Percentiles rank a stretch among this genome's conserved stretches.
Conservation (phyloP, 2,888 invertebrate species). For the Caenorhabditis macrosperma region DNA sequence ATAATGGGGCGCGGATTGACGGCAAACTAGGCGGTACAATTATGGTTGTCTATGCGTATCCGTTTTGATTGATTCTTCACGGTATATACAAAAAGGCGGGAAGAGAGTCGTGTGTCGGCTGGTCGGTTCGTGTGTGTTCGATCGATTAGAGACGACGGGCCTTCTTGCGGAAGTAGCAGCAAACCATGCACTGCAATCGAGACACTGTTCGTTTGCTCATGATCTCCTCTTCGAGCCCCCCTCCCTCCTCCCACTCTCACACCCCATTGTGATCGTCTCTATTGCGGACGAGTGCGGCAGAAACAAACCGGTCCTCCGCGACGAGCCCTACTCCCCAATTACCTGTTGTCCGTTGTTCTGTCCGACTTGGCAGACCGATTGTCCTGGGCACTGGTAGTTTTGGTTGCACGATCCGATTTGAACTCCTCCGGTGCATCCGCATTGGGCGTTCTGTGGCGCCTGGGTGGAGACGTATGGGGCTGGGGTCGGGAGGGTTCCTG, state of each 20-base stretch:
- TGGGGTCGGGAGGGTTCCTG: constrained; percentile 70
- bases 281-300: constrained; percentile 22
- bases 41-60: constrained; percentile 59
- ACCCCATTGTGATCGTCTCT: constrained; percentile 42
- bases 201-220: constrained; percentile 54
- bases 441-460: constrained; percentile 69
- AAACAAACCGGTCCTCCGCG: constrained; percentile 21
- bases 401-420: constrained; percentile 79
- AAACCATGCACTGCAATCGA: constrained; percentile 76
- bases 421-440: constrained; percentile 78
- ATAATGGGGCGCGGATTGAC: constrained; percentile 21
- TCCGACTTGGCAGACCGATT: constrained; percentile 79
- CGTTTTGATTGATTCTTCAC: constrained; percentile 54
- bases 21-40: constrained; percentile 61
- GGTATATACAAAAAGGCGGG: constrained; percentile 56
- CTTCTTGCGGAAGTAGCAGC: constrained; percentile 80
- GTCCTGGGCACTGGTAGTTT: constrained; percentile 79
- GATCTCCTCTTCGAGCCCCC: constrained; percentile 46
- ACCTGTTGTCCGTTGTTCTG: constrained; percentile 71
- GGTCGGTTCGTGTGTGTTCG: constrained; percentile 21
- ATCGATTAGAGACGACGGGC: constrained; percentile 60
- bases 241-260: constrained; percentile 7
- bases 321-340: constrained; percentile 16
- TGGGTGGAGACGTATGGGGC: constrained; percentile 72
- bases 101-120: constrained; percentile 21